These are phyloP conservation scores for Neomorphus geoffroyi DNA, from an alignment of 2,797 vertebrate species.

Conservation along the genomic window DNA sequence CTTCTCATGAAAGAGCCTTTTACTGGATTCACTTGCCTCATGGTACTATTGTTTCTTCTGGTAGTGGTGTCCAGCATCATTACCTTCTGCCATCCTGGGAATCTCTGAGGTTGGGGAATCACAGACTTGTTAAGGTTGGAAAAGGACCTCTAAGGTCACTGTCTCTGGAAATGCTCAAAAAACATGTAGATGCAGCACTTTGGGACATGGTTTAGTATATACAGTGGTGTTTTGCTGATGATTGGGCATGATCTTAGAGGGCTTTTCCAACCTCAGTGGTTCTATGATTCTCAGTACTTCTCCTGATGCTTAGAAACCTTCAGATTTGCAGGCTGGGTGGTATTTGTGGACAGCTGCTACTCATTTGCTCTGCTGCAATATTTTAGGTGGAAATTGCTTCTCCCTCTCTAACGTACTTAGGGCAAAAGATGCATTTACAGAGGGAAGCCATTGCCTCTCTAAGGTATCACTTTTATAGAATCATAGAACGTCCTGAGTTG, in stretches of 20 bases:
- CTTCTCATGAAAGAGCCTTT: neutral
- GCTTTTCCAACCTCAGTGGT: too few species aligned
- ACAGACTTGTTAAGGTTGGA: too few species aligned
- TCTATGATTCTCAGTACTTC: neutral
- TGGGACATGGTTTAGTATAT: too few species aligned
- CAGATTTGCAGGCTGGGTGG: neutral
- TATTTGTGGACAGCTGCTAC: neutral
- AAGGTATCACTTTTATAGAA: neutral
- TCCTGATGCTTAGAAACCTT: neutral
- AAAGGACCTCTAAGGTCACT: too few species aligned
- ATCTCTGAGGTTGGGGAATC: neutral
- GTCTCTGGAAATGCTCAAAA: too few species aligned
- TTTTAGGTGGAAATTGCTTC: neutral
- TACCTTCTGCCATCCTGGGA: neutral
- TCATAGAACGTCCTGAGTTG: too few species aligned
- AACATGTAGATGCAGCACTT: too few species aligned
- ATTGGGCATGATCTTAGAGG: too few species aligned
- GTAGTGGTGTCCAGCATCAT: neutral
- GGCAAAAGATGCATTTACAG: neutral
- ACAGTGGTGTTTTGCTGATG: too few species aligned
- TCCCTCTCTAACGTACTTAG: neutral
- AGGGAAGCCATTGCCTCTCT: neutral
- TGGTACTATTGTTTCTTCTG: neutral
- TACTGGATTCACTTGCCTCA: neutral
- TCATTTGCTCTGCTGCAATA: neutral